These are phyloP conservation scores for Camelus dromedarius DNA, from an alignment of 2,113 vertebrate species.

Conservation along the genomic window DNA sequence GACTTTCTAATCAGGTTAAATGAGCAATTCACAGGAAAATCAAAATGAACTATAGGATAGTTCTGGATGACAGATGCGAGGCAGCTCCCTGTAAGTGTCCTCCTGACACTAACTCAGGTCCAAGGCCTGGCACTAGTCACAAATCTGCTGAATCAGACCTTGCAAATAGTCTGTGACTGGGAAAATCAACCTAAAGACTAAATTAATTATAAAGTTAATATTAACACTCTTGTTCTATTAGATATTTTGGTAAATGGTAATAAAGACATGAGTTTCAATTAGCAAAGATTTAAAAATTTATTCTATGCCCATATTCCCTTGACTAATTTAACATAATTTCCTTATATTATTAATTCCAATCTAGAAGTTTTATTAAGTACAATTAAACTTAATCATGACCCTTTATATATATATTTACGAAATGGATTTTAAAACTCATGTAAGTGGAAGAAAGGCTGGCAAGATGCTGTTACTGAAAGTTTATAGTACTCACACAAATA, in stretches of 20 bases:
- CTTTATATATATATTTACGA: not conserved
- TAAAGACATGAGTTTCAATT: not conserved
- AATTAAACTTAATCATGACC: not conserved
- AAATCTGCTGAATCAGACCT: not conserved
- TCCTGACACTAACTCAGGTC: not conserved
- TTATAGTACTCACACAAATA: not conserved
- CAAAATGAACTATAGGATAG: not conserved
- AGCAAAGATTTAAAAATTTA: not conserved
- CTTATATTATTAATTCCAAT: not conserved
- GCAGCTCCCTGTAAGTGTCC: not conserved
- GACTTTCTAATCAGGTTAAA: constrained; percentile 2
- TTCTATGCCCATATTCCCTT: not conserved
- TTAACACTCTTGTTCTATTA: not conserved
- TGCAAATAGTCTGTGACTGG: not conserved
- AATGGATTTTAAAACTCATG: not conserved
- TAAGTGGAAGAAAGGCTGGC: not conserved
- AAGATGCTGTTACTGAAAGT: not conserved
- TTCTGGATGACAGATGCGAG: not conserved
- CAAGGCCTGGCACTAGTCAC: not conserved
- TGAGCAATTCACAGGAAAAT: not conserved
- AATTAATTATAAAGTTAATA: not conserved
- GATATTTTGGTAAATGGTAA: not conserved
- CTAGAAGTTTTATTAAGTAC: not conserved
- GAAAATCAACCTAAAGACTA: not conserved
- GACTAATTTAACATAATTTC: not conserved